Evolutionary conservation across 2,797 vertebrate species (phyloP), one percentile per base, ranked within the genome.

Genomic region (Cephalopachus bancanus): DNA sequence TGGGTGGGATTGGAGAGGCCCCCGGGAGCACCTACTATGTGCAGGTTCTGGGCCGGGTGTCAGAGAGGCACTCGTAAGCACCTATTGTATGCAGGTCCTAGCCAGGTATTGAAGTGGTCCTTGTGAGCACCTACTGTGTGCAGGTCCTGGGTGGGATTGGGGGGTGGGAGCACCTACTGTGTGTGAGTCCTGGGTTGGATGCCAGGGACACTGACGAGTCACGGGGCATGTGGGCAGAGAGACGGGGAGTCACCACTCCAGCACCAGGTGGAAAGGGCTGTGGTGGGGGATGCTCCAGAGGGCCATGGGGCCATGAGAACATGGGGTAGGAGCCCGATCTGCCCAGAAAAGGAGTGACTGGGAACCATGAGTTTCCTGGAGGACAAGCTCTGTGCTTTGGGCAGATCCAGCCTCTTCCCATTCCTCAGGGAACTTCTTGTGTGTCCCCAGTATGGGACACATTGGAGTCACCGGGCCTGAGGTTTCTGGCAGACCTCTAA

Each of bases 231-330:
- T 53, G 74, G 30, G 60, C 74, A 74, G 69, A 64, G 19, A 53
- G 60, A 24, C 0, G 4, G 17, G 22, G 20, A 11, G 3, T 17
- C 44, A 10, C 10, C 26, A 3, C 55, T 5, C 14, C 10, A 76
- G 78, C 16, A 19, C 60, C 6, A 53, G 5, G 3, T 53, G 60
- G 60, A 20, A 2, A 44, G 64, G 9, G n/a, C 8, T 10, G 9
- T 0, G 51, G n/a, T 83, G 30, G 9, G 49, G 12, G 49, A 19
- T 22, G 24, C 37, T 44, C 26, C 15, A 7, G 10, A 20, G 20
- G 1, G 7, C 33, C 22, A 44, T 44, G 44, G 44, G 44, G 44
- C 5, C 53, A 0, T 0, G 1, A 65, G 57, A 74, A 9, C 24
- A 5, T 15, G 17, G 72, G 5, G 4, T 49, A 24, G 72, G 37